Base-by-base conservation (phyloP, 2,888 invertebrate species). In the Dione vanillae region DNA sequence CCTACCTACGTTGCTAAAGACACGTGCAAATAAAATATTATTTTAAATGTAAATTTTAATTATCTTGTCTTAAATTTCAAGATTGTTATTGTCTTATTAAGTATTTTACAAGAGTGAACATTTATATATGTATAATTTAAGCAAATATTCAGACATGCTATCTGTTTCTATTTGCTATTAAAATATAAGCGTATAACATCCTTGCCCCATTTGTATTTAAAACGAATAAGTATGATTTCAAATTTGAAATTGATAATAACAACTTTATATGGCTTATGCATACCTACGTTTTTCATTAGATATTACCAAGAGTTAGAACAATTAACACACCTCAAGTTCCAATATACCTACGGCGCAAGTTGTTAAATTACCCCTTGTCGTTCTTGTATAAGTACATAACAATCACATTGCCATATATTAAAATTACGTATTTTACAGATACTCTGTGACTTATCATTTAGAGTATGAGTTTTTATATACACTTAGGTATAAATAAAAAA, bases 361-460 rank as follows among this genome's bases (percentile, higher is more conserved):
- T 16, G 37, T 16, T 56, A 19, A 56, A 56, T 56, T 37, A 56
- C 37, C 56, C 16, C 16, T 56, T 56, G 40, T 56, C 16, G 56
- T 40, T 37, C 12, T 37, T 2, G n/a, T 8, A 35, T n/a, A 56
- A 10, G 37, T 16, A 56, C 16, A 11, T 27, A n/a, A 54, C 54
- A 35, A 16, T 56, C n/a, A 56, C 11, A 9, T 37, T 35, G 56
- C 37, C 56, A 12, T 16, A 40, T 27, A 56, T 37, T 40, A 40
- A 56, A 56, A 56, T 16, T 56, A 56, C 40, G 37, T 56, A 56
- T 40, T 40, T 56, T 7, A 56, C 37, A 56, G 37, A 37, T 56
- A 56, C 37, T 27, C 20, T 45, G 45, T 61, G 62, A 67, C 27
- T 61, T 61, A 78, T 77, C 71, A 78, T 64, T 76, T 77, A 74